Percentiles rank a stretch among this genome's conserved stretches.
Conservation (phyloP, 1,140 invertebrate genomes). For the Tachypleus tridentatus region DNA sequence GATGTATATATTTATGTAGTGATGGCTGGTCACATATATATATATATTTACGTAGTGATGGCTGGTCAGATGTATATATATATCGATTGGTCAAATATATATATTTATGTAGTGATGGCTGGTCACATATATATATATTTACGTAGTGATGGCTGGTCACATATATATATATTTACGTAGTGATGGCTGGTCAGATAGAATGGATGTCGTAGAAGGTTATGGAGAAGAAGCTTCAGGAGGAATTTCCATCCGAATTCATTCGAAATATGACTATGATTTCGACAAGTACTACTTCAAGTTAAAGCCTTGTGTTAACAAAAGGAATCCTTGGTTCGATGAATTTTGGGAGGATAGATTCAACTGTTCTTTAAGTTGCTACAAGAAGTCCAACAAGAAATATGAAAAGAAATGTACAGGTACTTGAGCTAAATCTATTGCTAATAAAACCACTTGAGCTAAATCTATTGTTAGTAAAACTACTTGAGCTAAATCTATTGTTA, state of each 20-base stretch:
- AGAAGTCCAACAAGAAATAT: no score
- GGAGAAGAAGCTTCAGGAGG: conserved; percentile 56
- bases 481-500: no score
- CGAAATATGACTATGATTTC: conserved; percentile 51
- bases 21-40: no score
- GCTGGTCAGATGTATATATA: conserved; percentile 63
- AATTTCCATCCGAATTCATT: conserved; percentile 59
- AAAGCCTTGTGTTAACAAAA: conserved; percentile 46
- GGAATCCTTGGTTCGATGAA: conserved; percentile 64
- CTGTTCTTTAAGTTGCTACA: conserved; percentile 37
- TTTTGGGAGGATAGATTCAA: conserved; percentile 60
- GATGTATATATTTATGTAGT: no score
- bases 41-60: conserved; percentile 42
- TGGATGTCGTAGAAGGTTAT: conserved; percentile 53
- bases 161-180: no score
- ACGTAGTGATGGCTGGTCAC: conserved; percentile 66
- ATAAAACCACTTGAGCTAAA: no score
- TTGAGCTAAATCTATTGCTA: no score
- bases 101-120: no score
- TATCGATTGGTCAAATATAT: no score
- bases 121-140: no score
- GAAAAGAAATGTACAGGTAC: no score
- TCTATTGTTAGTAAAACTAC: no score
- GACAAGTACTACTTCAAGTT: conserved; percentile 55
- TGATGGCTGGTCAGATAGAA: conserved; percentile 60